A percentile compares a stretch with the other conserved stretches of the same genome.
phyloP scores from a whole-genome alignment of 2,888 invertebrate genomes.

The Sarcophaga variegata region DNA sequence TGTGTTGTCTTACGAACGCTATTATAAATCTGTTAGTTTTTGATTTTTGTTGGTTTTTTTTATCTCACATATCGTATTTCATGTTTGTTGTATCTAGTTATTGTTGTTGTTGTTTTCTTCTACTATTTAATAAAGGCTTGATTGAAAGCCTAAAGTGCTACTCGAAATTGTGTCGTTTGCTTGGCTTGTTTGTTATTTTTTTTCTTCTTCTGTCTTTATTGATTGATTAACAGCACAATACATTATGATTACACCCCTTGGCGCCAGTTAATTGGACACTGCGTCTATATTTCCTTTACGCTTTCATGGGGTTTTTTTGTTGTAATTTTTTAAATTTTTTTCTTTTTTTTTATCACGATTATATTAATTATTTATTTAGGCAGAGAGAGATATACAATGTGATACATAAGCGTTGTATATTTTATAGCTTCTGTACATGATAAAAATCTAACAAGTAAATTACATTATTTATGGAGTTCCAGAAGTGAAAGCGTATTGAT shows the following conservation, averaged over 20 bases:
- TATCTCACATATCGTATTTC: conserved; percentile 57
- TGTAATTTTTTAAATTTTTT: conserved; percentile 2
- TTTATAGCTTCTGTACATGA: conserved; percentile 61
- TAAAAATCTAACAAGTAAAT: conserved; percentile 53
- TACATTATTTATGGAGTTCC: conserved; percentile 29
- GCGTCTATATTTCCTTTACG: conserved; percentile 34
- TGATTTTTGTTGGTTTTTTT: conserved; percentile 5
- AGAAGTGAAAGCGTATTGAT: neutral
- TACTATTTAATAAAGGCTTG: conserved; percentile 43
- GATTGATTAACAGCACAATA: conserved; percentile 56
- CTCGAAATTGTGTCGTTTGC: conserved; percentile 41
- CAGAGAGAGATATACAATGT: conserved; percentile 4
- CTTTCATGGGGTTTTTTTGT: neutral
- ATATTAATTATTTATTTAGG: conserved; percentile 59
- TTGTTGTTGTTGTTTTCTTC: neutral
- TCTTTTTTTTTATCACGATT: conserved; percentile 51
- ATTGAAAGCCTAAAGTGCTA: conserved; percentile 62
- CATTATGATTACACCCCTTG: conserved; percentile 65
- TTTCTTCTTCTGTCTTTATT: conserved; percentile 18
- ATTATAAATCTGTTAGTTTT: too few species aligned
- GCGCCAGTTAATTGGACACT: conserved; percentile 63
- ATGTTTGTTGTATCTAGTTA: conserved; percentile 9
- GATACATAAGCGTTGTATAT: conserved; percentile 31
- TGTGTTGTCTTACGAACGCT: conserved; percentile 3
- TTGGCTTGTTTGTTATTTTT: conserved; percentile 16